Percentiles rank a stretch among this genome's conserved stretches.
phyloP scores from a whole-genome alignment of 2,113 vertebrate genomes.

The Mixornis gularis region DNA sequence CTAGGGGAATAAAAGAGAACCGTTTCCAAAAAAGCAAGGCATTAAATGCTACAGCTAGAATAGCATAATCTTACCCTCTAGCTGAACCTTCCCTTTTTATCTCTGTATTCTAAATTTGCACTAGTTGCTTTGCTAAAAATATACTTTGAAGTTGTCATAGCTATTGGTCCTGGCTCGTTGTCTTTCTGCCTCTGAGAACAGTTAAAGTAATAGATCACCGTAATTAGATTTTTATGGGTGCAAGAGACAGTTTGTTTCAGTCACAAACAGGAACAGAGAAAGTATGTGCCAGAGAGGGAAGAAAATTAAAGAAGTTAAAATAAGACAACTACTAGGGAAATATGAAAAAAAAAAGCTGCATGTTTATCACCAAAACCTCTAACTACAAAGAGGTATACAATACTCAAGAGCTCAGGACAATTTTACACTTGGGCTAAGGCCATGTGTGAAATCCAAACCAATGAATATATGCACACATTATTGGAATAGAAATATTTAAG shows the following conservation, averaged over 20 bases:
- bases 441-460: neutral
- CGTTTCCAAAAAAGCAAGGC: neutral
- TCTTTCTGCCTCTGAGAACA: slow-evolving; percentile 14
- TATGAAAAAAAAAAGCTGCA: neutral
- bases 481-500: neutral
- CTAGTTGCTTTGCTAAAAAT: slow-evolving; percentile 48
- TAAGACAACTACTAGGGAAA: neutral
- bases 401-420: neutral
- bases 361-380: neutral
- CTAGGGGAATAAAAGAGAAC: neutral
- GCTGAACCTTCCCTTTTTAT: slow-evolving; percentile 45
- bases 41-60: neutral
- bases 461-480: neutral
- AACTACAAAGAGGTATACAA: neutral
- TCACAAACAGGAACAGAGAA: neutral
- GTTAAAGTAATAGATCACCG: slow-evolving; percentile 35
- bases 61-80: slow-evolving; percentile 34
- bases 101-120: slow-evolving; percentile 45
- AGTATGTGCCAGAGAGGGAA: neutral
- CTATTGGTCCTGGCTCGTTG: slow-evolving; percentile 13
- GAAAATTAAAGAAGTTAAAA: neutral
- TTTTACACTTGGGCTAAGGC: neutral
- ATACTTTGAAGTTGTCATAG: slow-evolving; percentile 31
- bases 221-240: slow-evolving; percentile 13
- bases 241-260: neutral